A percentile compares a stretch with the other conserved stretches of the same genome.
These are phyloP conservation scores for Drosophila ironensis DNA, from an alignment of 1,140 invertebrate genomes.

Conservation along the genomic window DNA sequence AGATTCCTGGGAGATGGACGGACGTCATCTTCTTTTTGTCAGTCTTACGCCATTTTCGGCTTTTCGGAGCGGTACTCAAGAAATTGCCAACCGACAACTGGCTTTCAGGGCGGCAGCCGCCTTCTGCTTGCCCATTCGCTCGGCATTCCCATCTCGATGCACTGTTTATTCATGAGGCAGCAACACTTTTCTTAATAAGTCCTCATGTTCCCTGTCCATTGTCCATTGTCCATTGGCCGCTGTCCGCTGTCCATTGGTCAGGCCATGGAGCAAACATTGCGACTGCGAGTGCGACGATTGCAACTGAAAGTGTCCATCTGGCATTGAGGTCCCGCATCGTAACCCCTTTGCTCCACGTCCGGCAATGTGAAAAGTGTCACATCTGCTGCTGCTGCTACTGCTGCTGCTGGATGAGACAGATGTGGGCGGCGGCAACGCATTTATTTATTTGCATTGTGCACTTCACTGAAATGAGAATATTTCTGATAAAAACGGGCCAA, in stretches of 20 bases:
- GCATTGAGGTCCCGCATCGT: conserved; percentile 37
- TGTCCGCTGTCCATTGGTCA: neutral
- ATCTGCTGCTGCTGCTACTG: conserved; percentile 23
- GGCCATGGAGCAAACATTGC: conserved; percentile 20
- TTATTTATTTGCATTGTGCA: conserved; percentile 63
- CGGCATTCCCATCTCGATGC: conserved; percentile 36
- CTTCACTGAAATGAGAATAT: conserved; percentile 45
- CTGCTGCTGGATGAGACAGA: conserved; percentile 21
- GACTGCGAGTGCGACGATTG: conserved; percentile 13
- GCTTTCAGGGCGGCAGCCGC: conserved; percentile 19
- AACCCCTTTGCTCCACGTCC: conserved; percentile 13
- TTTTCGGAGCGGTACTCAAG: conserved; percentile 34
- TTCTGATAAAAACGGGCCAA: conserved; percentile 41
- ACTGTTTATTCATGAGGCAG: conserved; percentile 48
- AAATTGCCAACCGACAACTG: conserved; percentile 42
- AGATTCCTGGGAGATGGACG: conserved; percentile 16
- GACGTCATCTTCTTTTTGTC: conserved; percentile 3
- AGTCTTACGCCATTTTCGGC: neutral
- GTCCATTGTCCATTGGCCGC: too few species aligned
- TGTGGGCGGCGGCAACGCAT: conserved; percentile 27
- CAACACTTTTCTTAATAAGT: conserved; percentile 49
- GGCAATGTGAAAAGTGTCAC: conserved; percentile 57
- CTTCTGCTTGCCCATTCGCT: conserved; percentile 3
- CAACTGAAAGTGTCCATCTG: conserved; percentile 27
- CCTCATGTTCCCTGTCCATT: conserved; percentile 34